These are phyloP conservation scores for Ophion costatus DNA, from an alignment of 2,888 invertebrate species.

Conservation along the genomic window DNA sequence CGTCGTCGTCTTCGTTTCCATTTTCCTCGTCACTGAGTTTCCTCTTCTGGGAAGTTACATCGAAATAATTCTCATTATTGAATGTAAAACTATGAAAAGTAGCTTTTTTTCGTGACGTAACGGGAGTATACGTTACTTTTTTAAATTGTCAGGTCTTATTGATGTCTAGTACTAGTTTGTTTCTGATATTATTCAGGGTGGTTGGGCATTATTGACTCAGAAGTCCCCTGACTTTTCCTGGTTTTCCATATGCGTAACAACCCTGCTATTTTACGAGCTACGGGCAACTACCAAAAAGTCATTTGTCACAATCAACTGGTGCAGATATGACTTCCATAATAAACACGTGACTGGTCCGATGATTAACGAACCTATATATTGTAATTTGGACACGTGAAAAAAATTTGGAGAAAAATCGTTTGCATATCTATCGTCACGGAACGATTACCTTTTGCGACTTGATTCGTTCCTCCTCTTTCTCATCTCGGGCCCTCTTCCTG, in stretches of 20 bases:
- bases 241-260: no score
- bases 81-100: no score
- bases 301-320: not conserved
- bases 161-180: not conserved
- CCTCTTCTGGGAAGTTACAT: slow-evolving; percentile 84
- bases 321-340: not conserved
- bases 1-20: slow-evolving; percentile 88
- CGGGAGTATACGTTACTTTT: not conserved
- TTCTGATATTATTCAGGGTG: no score
- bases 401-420: no score
- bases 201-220: no score
- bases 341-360: no score
- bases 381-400: no score
- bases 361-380: no score
- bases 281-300: not conserved
- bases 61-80: slow-evolving; percentile 7
- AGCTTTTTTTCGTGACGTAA: no score
- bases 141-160: not conserved
- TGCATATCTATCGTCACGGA: not conserved
- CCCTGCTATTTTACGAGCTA: not conserved
- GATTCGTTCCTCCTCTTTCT: slow-evolving; percentile 85
- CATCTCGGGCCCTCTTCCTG: slow-evolving; percentile 79
- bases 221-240: no score
- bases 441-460: slow-evolving; percentile 79
- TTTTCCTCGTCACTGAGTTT: slow-evolving; percentile 82